phyloP scores from a whole-genome alignment of 2,113 vertebrate genomes.

The Rhagologus leucostigma region DNA sequence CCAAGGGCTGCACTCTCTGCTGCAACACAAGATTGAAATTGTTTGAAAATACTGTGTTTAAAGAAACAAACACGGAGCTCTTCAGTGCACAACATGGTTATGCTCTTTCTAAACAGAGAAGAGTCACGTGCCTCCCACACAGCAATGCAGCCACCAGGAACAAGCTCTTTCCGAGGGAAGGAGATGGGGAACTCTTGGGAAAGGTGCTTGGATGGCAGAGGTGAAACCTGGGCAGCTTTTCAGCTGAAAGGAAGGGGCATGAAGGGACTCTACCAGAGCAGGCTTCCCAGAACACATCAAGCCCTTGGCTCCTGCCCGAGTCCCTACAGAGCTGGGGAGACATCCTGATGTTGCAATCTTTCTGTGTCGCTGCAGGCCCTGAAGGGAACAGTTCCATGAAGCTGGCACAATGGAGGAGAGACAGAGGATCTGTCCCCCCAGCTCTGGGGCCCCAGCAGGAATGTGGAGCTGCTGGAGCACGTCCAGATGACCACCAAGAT shows the following conservation, averaged over 20 bases:
- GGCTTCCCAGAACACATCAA: not conserved
- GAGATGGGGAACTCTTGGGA: not conserved
- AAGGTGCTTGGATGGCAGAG: not conserved
- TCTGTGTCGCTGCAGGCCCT: not conserved
- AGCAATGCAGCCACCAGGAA: accelerated
- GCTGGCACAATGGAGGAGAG: not conserved
- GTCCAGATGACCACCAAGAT: not conserved
- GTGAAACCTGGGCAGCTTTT: not conserved
- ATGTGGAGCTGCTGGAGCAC: not conserved
- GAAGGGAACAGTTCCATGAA: not conserved
- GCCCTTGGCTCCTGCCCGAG: not conserved
- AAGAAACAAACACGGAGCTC: not conserved
- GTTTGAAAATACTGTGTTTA: not conserved
- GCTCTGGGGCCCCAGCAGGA: not conserved
- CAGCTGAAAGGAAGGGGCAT: not conserved
- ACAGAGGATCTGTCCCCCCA: not conserved
- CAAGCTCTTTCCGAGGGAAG: not conserved
- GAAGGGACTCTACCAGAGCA: not conserved
- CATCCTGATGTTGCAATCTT: not conserved
- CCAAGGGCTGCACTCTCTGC: not conserved
- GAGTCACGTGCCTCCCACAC: not conserved
- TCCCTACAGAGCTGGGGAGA: not conserved
- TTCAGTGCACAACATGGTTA: not conserved
- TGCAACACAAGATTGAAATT: not conserved
- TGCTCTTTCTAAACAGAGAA: not conserved